Conservation (phyloP, 2,113 vertebrate species). For the Petromus typicus region DNA sequence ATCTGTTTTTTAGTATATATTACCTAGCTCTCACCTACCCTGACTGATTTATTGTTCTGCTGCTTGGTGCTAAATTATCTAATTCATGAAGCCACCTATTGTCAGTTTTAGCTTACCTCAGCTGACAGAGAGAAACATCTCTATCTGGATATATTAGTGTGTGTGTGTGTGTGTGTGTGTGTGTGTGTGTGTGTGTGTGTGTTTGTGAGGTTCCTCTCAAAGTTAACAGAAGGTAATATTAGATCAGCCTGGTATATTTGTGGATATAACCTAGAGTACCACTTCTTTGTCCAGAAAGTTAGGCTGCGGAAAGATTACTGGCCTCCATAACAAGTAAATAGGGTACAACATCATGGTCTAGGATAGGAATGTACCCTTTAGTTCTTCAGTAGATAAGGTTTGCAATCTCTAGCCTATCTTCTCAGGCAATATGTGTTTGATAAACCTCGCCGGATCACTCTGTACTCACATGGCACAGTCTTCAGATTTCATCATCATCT, state of each 20-base stretch:
- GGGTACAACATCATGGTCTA: neutral
- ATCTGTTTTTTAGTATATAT: neutral
- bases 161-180: neutral
- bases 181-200: neutral
- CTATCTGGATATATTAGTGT: neutral
- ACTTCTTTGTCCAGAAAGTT: neutral
- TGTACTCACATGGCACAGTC: neutral
- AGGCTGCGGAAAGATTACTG: neutral
- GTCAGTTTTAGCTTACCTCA: neutral
- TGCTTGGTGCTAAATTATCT: neutral
- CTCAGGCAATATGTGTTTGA: neutral
- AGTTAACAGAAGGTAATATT: neutral
- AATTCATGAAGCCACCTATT: neutral
- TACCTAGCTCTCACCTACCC: neutral
- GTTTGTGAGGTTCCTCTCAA: neutral
- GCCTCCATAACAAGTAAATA: neutral
- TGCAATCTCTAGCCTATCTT: neutral
- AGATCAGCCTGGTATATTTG: neutral
- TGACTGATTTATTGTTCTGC: neutral
- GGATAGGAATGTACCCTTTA: neutral
- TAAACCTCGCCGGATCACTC: neutral
- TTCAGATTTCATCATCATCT: slow-evolving; percentile 6
- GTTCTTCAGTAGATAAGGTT: neutral
- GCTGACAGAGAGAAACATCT: neutral
- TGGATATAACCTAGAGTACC: neutral